phyloP scores from a whole-genome alignment of 2,113 vertebrate genomes.

The Apteryx owenii region DNA sequence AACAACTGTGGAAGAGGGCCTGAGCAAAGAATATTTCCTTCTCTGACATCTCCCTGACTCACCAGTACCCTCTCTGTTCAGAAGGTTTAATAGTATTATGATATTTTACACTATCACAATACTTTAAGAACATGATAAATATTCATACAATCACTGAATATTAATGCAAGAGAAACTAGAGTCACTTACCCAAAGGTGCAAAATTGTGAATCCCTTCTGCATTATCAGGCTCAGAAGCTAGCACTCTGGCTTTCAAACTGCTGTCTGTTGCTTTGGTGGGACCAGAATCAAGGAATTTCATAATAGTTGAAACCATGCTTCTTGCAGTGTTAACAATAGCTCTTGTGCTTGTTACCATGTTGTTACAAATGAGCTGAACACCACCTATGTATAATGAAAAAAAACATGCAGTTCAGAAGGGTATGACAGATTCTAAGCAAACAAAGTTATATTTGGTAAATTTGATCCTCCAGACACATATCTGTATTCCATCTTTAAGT shows the following conservation, averaged over 20 bases:
- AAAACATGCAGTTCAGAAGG: background rate
- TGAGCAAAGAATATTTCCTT: background rate
- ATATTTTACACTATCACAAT: background rate
- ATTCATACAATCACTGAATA: background rate
- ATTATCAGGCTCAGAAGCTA: slow-evolving; percentile 97
- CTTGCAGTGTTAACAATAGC: slow-evolving; percentile 98
- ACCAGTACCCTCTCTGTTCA: background rate
- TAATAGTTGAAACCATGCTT: slow-evolving; percentile 99
- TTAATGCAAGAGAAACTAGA: background rate
- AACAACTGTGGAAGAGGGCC: background rate
- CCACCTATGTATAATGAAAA: slow-evolving; percentile 81
- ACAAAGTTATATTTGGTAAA: background rate
- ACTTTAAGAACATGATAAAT: background rate
- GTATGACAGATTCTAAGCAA: background rate
- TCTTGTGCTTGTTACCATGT: slow-evolving; percentile 98
- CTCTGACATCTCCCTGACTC: background rate
- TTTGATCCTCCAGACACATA: background rate
- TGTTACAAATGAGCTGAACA: slow-evolving; percentile 98
- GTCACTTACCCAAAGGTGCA: slow-evolving; percentile 89
- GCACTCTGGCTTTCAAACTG: slow-evolving; percentile 92
- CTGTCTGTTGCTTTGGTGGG: slow-evolving; percentile 93
- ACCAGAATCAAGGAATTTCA: slow-evolving; percentile 98
- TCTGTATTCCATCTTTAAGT: background rate
- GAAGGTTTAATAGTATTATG: background rate
- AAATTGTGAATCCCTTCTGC: slow-evolving; percentile 99